phyloP scores from a whole-genome alignment of 2,113 vertebrate species.

The Hemiscyllium ocellatum region DNA sequence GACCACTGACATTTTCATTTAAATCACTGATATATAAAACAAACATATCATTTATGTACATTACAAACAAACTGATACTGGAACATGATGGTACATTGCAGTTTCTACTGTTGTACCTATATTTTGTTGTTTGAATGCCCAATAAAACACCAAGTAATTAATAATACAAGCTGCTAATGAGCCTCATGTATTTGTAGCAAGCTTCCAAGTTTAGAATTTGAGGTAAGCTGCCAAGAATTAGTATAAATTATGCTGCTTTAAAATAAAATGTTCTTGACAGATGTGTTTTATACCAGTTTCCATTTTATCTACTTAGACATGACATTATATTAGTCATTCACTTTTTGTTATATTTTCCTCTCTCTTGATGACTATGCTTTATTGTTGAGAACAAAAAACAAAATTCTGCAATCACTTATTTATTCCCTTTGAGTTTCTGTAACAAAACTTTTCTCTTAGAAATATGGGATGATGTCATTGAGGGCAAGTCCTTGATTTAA shows the following conservation, averaged over 20 bases:
- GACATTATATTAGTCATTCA: not conserved
- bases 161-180: not conserved
- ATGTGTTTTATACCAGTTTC: not conserved
- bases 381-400: not conserved
- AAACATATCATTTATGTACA: too few relatives aligned
- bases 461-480: conserved; percentile 7
- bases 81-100: not conserved
- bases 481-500: conserved; percentile 7
- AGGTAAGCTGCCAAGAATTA: not conserved
- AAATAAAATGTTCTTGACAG: not conserved
- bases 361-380: not conserved
- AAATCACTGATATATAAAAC: too few relatives aligned
- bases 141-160: not conserved
- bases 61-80: not conserved
- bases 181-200: not conserved
- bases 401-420: not conserved
- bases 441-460: not conserved
- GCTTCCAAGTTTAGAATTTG: conserved; percentile 8
- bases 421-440: not conserved
- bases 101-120: not conserved
- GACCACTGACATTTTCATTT: too few relatives aligned
- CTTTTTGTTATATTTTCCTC: not conserved
- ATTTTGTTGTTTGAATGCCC: not conserved
- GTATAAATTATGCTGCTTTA: not conserved
- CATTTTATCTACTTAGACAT: not conserved